Conservation (phyloP, 2,888 invertebrate species). For the Acanthosoma haemorrhoidale region DNA sequence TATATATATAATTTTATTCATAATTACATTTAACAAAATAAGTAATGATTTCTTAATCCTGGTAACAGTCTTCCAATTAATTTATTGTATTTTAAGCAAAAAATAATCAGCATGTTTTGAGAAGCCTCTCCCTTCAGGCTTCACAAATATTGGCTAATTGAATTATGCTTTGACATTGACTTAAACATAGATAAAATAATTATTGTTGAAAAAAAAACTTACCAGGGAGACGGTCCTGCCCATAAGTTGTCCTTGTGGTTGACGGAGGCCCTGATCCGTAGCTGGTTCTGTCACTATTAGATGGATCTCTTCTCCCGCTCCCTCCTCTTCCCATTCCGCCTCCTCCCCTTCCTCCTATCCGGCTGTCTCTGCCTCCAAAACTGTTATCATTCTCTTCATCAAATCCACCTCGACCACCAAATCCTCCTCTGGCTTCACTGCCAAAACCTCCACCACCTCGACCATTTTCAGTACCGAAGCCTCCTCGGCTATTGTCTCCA, state of each 20-base stretch:
- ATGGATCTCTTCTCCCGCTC: background rate
- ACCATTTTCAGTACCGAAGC: conserved; percentile 6
- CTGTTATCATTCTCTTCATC: background rate
- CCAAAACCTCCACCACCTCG: conserved; percentile 18
- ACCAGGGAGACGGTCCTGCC: background rate
- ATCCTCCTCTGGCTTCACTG: background rate
- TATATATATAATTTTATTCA: background rate
- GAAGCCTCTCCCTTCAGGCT: no score
- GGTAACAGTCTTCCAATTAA: no score
- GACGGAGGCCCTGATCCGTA: background rate
- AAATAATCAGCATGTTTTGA: no score
- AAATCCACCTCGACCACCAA: conserved; percentile 22
- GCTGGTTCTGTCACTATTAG: background rate
- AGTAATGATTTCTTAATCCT: no score
- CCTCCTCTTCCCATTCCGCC: background rate
- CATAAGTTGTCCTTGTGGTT: background rate
- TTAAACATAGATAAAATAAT: no score
- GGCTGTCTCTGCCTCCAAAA: background rate
- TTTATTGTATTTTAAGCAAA: no score
- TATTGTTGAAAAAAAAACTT: background rate
- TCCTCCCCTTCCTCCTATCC: conserved; percentile 15
- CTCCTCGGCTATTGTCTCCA: background rate
- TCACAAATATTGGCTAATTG: no score
- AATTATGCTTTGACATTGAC: no score
- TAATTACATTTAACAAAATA: no score